Evolutionary conservation across 2,113 vertebrate species (phyloP).

Genomic region (Trematomus loennbergii): DNA sequence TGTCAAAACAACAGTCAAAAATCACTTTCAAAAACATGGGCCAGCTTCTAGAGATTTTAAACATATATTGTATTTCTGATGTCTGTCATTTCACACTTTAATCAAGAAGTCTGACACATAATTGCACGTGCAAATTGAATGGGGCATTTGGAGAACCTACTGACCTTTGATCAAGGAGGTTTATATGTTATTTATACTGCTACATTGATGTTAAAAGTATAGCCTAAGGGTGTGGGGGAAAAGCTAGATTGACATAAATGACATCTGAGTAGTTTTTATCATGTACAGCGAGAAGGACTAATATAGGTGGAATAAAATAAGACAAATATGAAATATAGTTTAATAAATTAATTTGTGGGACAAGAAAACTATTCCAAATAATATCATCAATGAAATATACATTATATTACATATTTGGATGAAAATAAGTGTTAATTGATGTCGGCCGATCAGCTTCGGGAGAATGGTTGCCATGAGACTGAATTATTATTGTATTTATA

Average conservation of each 20-base stretch:
- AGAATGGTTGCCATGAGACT: too few species aligned
- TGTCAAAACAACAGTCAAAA: neutral
- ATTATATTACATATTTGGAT: too few species aligned
- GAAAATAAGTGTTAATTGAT: too few species aligned
- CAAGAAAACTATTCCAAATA: too few species aligned
- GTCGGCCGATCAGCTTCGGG: too few species aligned
- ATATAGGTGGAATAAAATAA: neutral
- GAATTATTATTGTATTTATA: neutral
- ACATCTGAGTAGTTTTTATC: neutral
- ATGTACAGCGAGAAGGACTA: neutral
- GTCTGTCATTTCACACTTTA: neutral
- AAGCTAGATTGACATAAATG: neutral
- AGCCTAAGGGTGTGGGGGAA: neutral
- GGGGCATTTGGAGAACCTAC: neutral
- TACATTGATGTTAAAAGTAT: neutral
- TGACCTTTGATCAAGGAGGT: neutral
- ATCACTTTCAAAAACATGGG: neutral
- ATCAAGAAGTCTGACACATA: constrained; percentile 7
- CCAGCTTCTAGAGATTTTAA: neutral
- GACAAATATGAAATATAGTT: too few species aligned
- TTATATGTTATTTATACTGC: neutral
- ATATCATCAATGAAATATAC: too few species aligned
- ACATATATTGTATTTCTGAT: neutral
- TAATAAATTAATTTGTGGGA: too few species aligned
- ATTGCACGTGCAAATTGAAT: neutral